These are phyloP conservation scores for Yponomeuta evonymella DNA, from an alignment of 2,888 invertebrate genomes.

Conservation along the genomic window DNA sequence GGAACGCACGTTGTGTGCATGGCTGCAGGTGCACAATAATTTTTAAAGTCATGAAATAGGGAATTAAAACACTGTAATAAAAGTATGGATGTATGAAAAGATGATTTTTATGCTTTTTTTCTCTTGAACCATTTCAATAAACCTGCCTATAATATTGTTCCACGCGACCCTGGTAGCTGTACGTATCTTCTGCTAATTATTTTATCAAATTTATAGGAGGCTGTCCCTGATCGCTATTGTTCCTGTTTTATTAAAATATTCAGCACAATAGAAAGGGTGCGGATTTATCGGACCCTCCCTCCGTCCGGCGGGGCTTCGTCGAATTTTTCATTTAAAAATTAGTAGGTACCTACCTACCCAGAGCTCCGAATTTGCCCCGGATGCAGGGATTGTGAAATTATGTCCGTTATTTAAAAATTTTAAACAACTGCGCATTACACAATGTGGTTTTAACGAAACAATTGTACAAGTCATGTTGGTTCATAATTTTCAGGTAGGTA, in stretches of 20 bases:
- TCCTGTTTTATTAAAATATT: conserved; percentile 15
- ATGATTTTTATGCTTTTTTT: no score
- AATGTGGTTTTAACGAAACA: neutral
- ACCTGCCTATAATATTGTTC: neutral
- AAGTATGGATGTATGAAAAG: no score
- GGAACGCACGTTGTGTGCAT: neutral
- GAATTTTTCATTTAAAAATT: neutral
- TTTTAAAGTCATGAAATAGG: no score
- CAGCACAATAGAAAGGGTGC: conserved; percentile 15
- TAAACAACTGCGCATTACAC: neutral
- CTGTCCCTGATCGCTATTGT: conserved; percentile 14
- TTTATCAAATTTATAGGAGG: conserved; percentile 16
- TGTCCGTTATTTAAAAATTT: neutral
- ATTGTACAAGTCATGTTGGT: neutral
- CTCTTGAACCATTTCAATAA: neutral
- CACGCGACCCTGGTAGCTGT: neutral
- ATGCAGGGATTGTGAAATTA: neutral
- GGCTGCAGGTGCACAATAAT: neutral
- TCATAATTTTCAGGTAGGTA: neutral
- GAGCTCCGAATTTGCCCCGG: neutral
- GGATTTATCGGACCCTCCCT: conserved; percentile 11
- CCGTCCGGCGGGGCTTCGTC: neutral
- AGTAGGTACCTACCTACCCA: neutral
- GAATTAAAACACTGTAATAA: no score
- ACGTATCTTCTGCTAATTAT: neutral